A percentile compares a stretch with the other conserved stretches of the same genome.
These are phyloP conservation scores for Lerema accius DNA, from an alignment of 1,140 invertebrate species.

Conservation along the genomic window DNA sequence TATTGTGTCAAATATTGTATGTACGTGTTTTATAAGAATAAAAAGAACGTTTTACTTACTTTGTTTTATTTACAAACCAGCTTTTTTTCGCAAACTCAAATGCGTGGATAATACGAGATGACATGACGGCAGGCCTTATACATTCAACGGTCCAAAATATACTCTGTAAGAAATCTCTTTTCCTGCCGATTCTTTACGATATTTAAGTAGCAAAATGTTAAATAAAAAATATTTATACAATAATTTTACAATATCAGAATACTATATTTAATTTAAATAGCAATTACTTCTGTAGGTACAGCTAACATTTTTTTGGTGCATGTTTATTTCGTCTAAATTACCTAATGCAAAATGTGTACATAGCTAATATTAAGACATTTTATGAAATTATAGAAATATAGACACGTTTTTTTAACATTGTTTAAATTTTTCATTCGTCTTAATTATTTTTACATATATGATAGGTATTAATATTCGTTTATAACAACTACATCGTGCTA, in stretches of 20 bases:
- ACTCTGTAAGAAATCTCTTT: not conserved
- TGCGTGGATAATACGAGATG: too few relatives aligned
- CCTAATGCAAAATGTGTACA: not conserved
- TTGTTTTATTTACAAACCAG: too few relatives aligned
- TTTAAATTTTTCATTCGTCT: too few relatives aligned
- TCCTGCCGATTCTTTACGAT: not conserved
- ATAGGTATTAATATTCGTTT: too few relatives aligned
- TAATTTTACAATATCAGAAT: not conserved
- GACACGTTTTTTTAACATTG: not conserved
- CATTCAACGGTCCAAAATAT: too few relatives aligned
- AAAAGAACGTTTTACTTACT: too few relatives aligned
- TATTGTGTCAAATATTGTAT: too few relatives aligned
- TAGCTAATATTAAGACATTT: not conserved
- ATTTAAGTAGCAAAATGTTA: not conserved
- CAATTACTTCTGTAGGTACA: not conserved
- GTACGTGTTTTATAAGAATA: too few relatives aligned
- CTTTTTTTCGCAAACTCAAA: too few relatives aligned
- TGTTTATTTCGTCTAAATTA: not conserved
- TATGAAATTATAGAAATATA: not conserved
- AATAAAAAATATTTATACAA: not conserved
- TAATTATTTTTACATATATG: too few relatives aligned
- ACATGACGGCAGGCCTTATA: too few relatives aligned
- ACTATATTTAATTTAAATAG: not conserved
- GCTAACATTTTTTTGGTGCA: not conserved
- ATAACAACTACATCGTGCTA: too few relatives aligned